Conservation (phyloP, 2,797 vertebrate genomes). For the Gallinago nigripennis region DNA sequence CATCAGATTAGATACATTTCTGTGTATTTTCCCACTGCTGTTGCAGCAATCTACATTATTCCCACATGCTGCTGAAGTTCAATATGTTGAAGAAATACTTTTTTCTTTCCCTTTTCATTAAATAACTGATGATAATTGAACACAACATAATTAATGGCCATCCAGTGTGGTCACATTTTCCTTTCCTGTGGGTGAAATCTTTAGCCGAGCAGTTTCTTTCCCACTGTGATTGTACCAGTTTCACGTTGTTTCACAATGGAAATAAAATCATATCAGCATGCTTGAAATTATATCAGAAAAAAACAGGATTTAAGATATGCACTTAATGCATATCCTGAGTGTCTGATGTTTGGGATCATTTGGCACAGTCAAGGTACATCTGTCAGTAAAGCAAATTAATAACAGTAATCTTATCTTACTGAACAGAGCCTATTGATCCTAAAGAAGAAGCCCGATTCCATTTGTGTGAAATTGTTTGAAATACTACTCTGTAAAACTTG, state of each 20-base stretch:
- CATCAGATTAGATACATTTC: conserved; percentile 51
- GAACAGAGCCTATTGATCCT: conserved; percentile 69
- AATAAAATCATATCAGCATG: neutral
- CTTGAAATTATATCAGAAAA: conserved; percentile 44
- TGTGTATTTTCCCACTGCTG: conserved; percentile 11
- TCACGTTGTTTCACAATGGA: conserved; percentile 54
- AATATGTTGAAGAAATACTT: neutral
- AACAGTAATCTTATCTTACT: conserved; percentile 75
- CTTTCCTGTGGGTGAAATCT: conserved; percentile 47
- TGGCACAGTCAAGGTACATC: conserved; percentile 63
- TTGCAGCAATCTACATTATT: conserved; percentile 40
- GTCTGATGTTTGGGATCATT: conserved; percentile 56
- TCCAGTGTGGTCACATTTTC: conserved; percentile 54
- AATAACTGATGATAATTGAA: conserved; percentile 55
- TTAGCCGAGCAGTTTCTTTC: conserved; percentile 16
- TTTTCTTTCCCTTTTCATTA: neutral
- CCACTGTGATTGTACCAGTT: conserved; percentile 49
- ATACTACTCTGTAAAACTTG: conserved; percentile 71
- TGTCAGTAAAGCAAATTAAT: conserved; percentile 79
- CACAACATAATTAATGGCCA: conserved; percentile 39
- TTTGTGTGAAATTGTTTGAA: conserved; percentile 80
- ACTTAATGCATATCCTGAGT: conserved; percentile 52
- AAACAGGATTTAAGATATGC: conserved; percentile 40
- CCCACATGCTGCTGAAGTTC: conserved; percentile 17
- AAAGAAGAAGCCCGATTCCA: conserved; percentile 65